Evolutionary conservation across 2,113 vertebrate genomes (phyloP), one percentile per base, ranked within the genome.

Genomic region (Cryptomyrus ogoouensis): DNA sequence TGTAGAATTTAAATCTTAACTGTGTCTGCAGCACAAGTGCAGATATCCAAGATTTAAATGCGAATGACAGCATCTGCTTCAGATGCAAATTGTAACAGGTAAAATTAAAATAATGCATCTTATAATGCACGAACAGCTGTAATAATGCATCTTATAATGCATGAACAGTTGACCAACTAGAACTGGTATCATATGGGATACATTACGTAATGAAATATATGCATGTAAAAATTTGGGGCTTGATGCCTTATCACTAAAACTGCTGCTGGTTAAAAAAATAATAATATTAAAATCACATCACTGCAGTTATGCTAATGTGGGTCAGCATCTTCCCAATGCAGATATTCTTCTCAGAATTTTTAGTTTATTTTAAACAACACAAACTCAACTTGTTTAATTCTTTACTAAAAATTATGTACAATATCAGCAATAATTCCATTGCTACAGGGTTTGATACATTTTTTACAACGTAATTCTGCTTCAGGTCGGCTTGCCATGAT

Each of bases 341-440:
- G n/a, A 35, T 10, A 12, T 35, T 27, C 27, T 70, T 74, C 10
- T 74, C 27, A 3, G 27, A 1, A 35, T 35, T 74, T 35, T 7
- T 77, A 39, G 27, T 35, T 35, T 53, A 87, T 19, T 19, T 87
- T 53, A 56, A 53, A 35, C 85, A 50, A 15, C 84, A 87, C 50
- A 66, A 17, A 88, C 24, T 17, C 21, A 27, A 89, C 19, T 87
- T 86, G 50, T 88, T 39, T 80, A 44, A 88, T 12, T 90, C 90
- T 90, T 90, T 90, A 90, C 87, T 88, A 90, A 90, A 90, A 88
- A 88, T 27, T 90, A 90, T 90, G 83, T 90, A 90, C 86, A 90
- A 83, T 88, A 88, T 88, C 47, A 88, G 85, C 86, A 90, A 90
- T 87, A 87, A 74, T 50, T 83, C 83, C 80, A 52, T 90, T 77